Evolutionary conservation across 1,140 invertebrate species (phyloP).

Genomic region (Sarcophaga bullata): DNA sequence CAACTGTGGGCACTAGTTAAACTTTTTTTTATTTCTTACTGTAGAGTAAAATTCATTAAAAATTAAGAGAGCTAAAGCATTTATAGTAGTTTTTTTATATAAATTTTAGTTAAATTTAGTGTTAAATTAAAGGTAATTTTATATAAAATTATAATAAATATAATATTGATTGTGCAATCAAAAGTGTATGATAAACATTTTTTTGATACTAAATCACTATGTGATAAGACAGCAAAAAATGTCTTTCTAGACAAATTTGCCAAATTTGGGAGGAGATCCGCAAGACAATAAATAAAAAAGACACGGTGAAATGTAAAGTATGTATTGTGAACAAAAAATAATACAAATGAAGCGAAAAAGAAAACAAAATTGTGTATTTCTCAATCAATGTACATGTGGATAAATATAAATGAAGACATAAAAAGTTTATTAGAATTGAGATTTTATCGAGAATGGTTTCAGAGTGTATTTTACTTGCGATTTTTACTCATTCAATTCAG

Average conservation of each 20-base stretch:
- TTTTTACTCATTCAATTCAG: neutral
- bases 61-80: slow-evolving; percentile 16
- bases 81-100: slow-evolving; percentile 27
- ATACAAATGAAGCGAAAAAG: too few species aligned
- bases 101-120: slow-evolving; percentile 27
- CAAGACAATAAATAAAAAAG: neutral
- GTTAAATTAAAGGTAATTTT: neutral
- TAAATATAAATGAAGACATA: slow-evolving; percentile 23
- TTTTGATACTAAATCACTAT: neutral
- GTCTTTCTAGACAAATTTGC: slow-evolving; percentile 33
- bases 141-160: neutral
- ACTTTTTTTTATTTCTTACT: slow-evolving; percentile 5
- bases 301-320: slow-evolving; percentile 16
- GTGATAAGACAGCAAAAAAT: slow-evolving; percentile 1
- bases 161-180: neutral
- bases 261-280: slow-evolving; percentile 37
- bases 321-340: too few species aligned
- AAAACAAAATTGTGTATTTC: slow-evolving; percentile 23
- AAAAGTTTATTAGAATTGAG: slow-evolving; percentile 4
- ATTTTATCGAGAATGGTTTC: neutral
- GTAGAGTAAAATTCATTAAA: slow-evolving; percentile 20
- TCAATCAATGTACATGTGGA: slow-evolving; percentile 36
- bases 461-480: too few species aligned
- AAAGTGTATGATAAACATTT: neutral
- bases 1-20: neutral